Conservation (phyloP, 92 coral and sea anemone genomes). For the Pocillopora meandrina region DNA sequence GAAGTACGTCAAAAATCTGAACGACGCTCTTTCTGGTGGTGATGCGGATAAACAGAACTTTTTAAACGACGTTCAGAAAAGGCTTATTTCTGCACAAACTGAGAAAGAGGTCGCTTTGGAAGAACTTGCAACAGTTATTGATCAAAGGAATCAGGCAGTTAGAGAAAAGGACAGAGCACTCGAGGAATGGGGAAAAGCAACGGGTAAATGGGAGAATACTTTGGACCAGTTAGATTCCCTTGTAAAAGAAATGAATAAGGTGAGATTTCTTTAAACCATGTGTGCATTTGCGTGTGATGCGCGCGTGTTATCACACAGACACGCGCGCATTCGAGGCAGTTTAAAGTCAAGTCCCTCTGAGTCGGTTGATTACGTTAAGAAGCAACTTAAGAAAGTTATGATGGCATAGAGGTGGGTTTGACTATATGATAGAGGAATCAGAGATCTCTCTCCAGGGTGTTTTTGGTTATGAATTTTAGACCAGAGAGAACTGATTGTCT, state of each 20-base stretch:
- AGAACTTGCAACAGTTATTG: conserved; percentile 90
- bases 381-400: no score
- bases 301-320: neutral
- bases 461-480: no score
- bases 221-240: conserved; percentile 92
- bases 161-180: conserved; percentile 87
- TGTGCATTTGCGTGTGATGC: neutral
- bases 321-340: neutral
- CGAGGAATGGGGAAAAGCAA: conserved; percentile 98
- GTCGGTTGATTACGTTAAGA: no score
- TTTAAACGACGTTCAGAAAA: conserved; percentile 81
- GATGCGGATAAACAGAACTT: conserved; percentile 74
- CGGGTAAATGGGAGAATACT: conserved; percentile 95
- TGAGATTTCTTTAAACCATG: conserved; percentile 14
- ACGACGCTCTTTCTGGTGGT: conserved; percentile 78
- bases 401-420: neutral
- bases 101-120: conserved; percentile 92
- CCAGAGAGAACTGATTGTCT: no score
- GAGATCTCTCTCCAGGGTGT: no score
- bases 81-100: conserved; percentile 79
- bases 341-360: neutral
- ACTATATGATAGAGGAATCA: no score
- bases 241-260: conserved; percentile 91
- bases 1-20: conserved; percentile 77
- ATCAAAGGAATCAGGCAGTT: conserved; percentile 81